Percentiles rank a stretch among this genome's conserved stretches.
Conservation (phyloP, 2,797 vertebrate species). For the Malurus splendens region DNA sequence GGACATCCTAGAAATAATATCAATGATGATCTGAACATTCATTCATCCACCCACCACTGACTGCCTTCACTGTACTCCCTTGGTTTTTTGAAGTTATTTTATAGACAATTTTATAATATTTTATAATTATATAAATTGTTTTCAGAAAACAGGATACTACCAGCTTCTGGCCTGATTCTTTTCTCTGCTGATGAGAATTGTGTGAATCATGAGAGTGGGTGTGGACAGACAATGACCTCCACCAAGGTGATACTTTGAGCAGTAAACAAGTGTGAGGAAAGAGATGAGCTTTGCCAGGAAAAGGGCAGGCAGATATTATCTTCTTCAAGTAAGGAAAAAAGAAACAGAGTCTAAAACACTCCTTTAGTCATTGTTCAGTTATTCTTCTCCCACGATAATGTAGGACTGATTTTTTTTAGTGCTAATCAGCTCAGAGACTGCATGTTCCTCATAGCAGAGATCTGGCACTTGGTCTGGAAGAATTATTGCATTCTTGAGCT, state of each 20-base stretch:
- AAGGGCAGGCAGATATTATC: not conserved
- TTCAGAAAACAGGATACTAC: not conserved
- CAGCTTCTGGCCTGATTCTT: not conserved
- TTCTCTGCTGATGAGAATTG: not conserved
- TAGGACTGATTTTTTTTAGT: not conserved
- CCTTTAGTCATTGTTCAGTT: not conserved
- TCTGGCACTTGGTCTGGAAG: not conserved
- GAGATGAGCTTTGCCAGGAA: not conserved
- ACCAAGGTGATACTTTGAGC: not conserved
- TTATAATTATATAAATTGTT: not conserved
- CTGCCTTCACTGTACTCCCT: not conserved
- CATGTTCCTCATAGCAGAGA: not conserved
- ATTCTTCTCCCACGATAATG: not conserved
- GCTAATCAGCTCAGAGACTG: not conserved
- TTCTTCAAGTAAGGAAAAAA: not conserved
- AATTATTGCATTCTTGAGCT: not conserved
- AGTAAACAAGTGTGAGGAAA: conserved; percentile 24
- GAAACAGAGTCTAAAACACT: not conserved
- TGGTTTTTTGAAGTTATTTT: not conserved
- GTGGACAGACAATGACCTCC: not conserved
- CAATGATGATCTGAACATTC: not conserved
- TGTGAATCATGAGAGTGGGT: conserved; percentile 15
- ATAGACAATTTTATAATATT: not conserved
- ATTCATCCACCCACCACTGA: not conserved
- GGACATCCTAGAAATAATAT: not conserved